A percentile compares a stretch with the other conserved stretches of the same genome.
Evolutionary conservation across 2,797 vertebrate genomes (phyloP).

Genomic region (Tarsius wallacei): DNA sequence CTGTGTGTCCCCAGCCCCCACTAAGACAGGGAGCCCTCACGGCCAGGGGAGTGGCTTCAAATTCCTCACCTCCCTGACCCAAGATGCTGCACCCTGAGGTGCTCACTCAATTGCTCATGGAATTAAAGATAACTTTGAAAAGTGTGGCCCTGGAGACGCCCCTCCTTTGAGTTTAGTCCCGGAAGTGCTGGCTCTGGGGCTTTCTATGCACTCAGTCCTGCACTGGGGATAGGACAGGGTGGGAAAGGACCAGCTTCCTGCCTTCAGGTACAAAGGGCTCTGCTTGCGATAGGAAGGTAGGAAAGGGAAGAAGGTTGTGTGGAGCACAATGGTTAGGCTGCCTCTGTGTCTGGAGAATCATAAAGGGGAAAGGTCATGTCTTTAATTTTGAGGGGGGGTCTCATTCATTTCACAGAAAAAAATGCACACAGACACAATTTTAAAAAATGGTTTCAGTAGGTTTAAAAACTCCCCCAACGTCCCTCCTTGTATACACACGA

Average conservation of each 20-base stretch:
- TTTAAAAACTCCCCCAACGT: background rate
- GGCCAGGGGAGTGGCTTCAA: background rate
- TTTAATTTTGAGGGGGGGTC: background rate
- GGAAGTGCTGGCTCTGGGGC: background rate
- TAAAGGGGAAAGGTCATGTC: background rate
- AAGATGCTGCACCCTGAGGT: rapidly evolving
- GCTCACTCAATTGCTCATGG: background rate
- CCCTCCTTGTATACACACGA: too few species aligned
- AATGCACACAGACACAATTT: background rate
- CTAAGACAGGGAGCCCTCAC: background rate
- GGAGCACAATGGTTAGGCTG: background rate
- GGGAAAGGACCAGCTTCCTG: background rate
- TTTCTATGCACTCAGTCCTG: background rate
- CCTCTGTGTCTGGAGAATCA: background rate
- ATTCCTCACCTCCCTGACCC: background rate
- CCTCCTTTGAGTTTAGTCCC: rapidly evolving
- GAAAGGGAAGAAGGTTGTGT: background rate
- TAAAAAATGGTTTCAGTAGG: background rate
- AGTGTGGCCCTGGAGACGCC: rapidly evolving
- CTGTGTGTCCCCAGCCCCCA: background rate
- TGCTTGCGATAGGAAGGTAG: background rate
- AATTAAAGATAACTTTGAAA: too few species aligned
- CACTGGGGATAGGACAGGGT: too few species aligned
- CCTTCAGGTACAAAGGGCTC: background rate
- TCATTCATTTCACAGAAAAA: background rate